Conservation (phyloP, 2,113 vertebrate species). For the Antigone vipio region DNA sequence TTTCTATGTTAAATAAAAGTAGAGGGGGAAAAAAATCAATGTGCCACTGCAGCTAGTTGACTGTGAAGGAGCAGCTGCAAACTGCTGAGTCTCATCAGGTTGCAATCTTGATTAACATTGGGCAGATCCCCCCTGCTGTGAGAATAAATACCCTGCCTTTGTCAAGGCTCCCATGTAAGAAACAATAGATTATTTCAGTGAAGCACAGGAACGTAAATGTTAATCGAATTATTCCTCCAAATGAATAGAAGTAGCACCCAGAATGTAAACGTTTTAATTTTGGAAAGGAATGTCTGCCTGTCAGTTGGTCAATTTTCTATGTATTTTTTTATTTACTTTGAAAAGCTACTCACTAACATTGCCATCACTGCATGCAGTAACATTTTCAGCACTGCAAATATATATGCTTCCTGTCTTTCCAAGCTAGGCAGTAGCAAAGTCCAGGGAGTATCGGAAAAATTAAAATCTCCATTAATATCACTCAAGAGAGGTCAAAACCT, state of each 20-base stretch:
- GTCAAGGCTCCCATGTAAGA: constrained; percentile 7
- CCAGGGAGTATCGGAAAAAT: constrained; percentile 6
- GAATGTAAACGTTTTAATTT: constrained; percentile 50
- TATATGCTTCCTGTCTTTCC: neutral
- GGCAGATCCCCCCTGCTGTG: neutral
- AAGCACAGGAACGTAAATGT: constrained; percentile 19
- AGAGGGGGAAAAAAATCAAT: neutral
- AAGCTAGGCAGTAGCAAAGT: neutral
- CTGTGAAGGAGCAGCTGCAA: constrained; percentile 65
- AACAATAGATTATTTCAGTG: constrained; percentile 38
- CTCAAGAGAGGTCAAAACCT: constrained; percentile 9
- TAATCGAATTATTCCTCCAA: neutral
- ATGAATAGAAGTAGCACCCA: neutral
- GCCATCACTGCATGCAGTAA: neutral
- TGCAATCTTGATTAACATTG: neutral
- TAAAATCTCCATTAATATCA: neutral
- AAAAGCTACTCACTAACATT: neutral
- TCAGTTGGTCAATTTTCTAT: neutral
- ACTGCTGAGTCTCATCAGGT: constrained; percentile 22
- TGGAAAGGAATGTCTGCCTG: neutral
- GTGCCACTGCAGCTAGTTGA: neutral
- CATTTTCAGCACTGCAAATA: neutral
- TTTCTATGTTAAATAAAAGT: neutral
- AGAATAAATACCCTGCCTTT: constrained; percentile 45
- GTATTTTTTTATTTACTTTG: neutral